phyloP scores from a whole-genome alignment of 2,888 invertebrate genomes.

The Lampropteryx suffumata region DNA sequence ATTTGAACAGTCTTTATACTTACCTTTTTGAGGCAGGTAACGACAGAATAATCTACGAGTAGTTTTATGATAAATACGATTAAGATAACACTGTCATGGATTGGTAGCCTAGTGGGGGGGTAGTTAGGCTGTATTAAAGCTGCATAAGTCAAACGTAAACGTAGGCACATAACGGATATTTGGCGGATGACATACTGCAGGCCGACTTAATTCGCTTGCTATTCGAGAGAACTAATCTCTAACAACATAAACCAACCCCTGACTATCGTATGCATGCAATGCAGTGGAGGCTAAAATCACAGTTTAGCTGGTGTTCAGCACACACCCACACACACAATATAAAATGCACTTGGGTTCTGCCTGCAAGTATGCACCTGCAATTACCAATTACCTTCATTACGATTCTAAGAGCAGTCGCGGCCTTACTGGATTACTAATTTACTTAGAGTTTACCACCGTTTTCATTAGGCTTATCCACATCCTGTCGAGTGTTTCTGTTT shows the following conservation, averaged over 20 bases:
- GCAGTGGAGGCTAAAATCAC: too few species aligned
- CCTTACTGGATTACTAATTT: conserved; percentile 31
- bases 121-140: too few species aligned
- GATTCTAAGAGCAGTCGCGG: conserved; percentile 26
- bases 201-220: too few species aligned
- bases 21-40: background rate
- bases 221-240: too few species aligned
- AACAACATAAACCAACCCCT: too few species aligned
- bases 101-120: background rate
- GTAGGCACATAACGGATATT: too few species aligned
- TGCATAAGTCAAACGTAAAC: too few species aligned
- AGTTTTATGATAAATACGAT: background rate
- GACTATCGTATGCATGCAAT: too few species aligned
- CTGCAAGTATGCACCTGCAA: conserved; percentile 23
- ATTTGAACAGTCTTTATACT: background rate
- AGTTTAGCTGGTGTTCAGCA: background rate
- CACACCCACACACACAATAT: background rate
- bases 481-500: conserved; percentile 20
- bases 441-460: conserved; percentile 24
- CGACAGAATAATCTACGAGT: background rate
- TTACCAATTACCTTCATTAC: conserved; percentile 33
- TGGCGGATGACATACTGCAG: background rate
- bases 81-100: background rate
- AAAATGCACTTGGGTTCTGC: conserved; percentile 19
- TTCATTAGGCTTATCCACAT: conserved; percentile 24